These are phyloP conservation scores for Cosmia pyralina DNA, from an alignment of 2,888 invertebrate genomes.

Conservation along the genomic window DNA sequence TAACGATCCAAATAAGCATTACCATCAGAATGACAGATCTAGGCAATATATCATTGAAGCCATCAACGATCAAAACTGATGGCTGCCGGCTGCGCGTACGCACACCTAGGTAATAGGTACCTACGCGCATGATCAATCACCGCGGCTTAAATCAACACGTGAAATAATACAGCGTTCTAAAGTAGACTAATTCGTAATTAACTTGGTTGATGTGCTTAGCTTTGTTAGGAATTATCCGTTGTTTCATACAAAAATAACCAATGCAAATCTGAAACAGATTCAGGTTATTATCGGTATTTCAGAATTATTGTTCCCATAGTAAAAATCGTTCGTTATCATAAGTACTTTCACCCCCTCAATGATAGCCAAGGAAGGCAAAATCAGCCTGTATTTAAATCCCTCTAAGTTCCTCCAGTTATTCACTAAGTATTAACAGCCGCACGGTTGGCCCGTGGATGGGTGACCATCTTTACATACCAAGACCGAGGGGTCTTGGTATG, in stretches of 20 bases:
- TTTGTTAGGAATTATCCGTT: background rate
- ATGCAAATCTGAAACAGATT: background rate
- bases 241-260: background rate
- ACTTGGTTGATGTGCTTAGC: constrained; percentile 8
- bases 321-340: background rate
- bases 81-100: constrained; percentile 55
- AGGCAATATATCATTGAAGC: constrained; percentile 56
- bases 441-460: too few relatives aligned
- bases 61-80: constrained; percentile 56
- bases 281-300: background rate
- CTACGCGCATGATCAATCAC: constrained; percentile 56
- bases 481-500: too few relatives aligned
- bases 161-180: constrained; percentile 27
- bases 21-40: constrained; percentile 63
- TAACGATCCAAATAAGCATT: constrained; percentile 60
- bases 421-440: too few relatives aligned
- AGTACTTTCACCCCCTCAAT: background rate
- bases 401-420: too few relatives aligned
- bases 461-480: too few relatives aligned
- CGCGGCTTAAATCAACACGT: constrained; percentile 52
- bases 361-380: background rate
- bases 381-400: background rate
- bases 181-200: constrained; percentile 8
- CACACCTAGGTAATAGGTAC: constrained; percentile 33
- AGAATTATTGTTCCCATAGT: too few relatives aligned